Evolutionary conservation across 2,797 vertebrate species (phyloP).

Genomic region (Triplophysa yarkandensis): DNA sequence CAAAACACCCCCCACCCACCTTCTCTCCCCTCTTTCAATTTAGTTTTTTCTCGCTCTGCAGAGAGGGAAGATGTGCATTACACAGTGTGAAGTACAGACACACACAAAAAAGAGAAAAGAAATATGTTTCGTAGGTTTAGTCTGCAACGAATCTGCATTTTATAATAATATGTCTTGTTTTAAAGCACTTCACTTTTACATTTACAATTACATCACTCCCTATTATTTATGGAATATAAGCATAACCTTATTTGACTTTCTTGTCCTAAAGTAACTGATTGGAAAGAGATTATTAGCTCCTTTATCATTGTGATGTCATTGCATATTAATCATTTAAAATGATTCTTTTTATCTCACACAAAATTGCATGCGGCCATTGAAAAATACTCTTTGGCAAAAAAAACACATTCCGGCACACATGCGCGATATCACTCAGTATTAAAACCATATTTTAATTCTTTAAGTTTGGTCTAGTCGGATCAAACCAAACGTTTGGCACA

Average conservation of each 20-base stretch:
- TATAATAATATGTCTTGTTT: neutral
- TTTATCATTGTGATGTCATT: neutral
- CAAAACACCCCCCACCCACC: neutral
- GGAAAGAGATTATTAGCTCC: neutral
- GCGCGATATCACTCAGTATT: constrained; percentile 28
- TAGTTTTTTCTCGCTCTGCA: constrained; percentile 2
- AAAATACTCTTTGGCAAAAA: too few species aligned
- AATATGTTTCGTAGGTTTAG: neutral
- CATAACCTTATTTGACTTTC: neutral
- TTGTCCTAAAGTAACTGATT: neutral
- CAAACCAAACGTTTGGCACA: too few species aligned
- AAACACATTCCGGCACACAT: too few species aligned
- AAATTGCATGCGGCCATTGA: too few species aligned
- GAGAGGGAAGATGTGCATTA: constrained; percentile 1
- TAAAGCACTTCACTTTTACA: neutral
- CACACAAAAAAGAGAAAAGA: constrained; percentile 13
- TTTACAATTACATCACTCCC: neutral
- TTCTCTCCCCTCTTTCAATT: constrained; percentile 20
- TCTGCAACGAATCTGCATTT: neutral
- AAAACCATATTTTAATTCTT: neutral
- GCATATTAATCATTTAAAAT: too few species aligned
- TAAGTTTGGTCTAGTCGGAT: neutral
- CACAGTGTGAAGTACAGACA: constrained; percentile 30
- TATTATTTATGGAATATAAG: neutral
- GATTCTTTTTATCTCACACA: too few species aligned